Evolutionary conservation across 1,140 invertebrate genomes (phyloP).

Genomic region (Drosophila asahinai): DNA sequence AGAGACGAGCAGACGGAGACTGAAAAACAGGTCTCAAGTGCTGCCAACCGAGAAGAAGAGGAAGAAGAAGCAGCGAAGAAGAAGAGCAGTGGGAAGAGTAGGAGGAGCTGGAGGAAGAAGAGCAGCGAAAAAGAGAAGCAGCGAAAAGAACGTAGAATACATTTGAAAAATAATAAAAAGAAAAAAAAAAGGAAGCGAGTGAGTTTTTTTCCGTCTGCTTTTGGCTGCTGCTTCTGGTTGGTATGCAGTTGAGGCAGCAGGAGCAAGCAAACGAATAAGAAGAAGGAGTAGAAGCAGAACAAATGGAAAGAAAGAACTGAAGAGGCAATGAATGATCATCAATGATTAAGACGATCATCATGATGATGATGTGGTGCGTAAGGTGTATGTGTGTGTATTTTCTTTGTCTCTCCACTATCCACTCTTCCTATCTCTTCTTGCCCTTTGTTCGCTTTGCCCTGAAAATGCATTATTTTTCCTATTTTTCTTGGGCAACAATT

Average conservation of each 20-base stretch:
- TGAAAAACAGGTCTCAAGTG: constrained; percentile 76
- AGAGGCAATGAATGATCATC: constrained; percentile 35
- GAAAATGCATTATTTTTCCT: constrained; percentile 65
- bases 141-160: constrained; percentile 50
- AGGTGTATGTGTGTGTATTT: constrained; percentile 20
- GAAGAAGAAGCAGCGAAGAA: constrained; percentile 12
- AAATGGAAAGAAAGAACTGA: constrained; percentile 6
- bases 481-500: constrained; percentile 16
- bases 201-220: constrained; percentile 17
- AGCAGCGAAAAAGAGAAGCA: constrained; percentile 15
- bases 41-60: constrained; percentile 49
- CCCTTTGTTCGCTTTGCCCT: constrained; percentile 53
- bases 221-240: constrained; percentile 31
- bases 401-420: constrained; percentile 8
- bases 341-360: constrained; percentile 26
- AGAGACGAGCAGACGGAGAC: constrained; percentile 12
- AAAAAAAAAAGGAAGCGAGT: constrained; percentile 73
- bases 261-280: constrained; percentile 14
- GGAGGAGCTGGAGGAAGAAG: constrained; percentile 6
- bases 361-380: constrained; percentile 40
- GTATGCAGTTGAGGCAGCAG: constrained; percentile 40
- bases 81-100: neutral
- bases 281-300: constrained; percentile 2
- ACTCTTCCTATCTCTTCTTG: constrained; percentile 1
- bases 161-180: constrained; percentile 50